Conservation (phyloP, 2,797 vertebrate genomes). For the Masticophis lateralis region DNA sequence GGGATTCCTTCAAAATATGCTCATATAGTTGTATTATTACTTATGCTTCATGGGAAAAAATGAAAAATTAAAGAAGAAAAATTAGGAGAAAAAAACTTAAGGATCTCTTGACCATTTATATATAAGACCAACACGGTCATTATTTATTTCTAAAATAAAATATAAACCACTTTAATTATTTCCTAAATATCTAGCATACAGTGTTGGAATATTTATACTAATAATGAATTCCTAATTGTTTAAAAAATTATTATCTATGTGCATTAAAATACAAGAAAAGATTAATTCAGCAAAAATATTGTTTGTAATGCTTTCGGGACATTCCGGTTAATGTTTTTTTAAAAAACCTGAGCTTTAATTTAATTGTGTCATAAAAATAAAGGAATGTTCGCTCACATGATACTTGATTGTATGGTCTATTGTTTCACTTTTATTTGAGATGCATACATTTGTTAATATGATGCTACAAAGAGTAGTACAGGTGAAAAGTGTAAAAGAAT, state of each 20-base stretch:
- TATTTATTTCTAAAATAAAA: neutral
- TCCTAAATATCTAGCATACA: neutral
- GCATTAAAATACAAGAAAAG: neutral
- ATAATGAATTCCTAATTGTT: neutral
- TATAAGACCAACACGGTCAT: neutral
- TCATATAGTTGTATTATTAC: neutral
- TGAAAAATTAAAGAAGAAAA: neutral
- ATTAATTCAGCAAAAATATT: neutral
- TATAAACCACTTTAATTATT: neutral
- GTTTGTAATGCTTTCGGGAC: neutral
- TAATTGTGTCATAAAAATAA: neutral
- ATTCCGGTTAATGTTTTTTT: neutral
- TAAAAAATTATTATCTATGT: neutral
- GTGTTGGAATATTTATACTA: neutral
- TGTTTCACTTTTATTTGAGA: neutral
- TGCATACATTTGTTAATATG: neutral
- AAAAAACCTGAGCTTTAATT: neutral
- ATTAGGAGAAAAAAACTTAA: neutral
- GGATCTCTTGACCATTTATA: neutral
- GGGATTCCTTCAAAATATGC: neutral
- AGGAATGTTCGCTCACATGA: neutral
- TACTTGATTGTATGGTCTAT: neutral
- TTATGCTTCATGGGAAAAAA: neutral
- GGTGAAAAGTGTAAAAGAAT: neutral
- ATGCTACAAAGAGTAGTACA: neutral